Conservation (phyloP, 2,797 vertebrate genomes). For the Scyliorhinus canicula region DNA sequence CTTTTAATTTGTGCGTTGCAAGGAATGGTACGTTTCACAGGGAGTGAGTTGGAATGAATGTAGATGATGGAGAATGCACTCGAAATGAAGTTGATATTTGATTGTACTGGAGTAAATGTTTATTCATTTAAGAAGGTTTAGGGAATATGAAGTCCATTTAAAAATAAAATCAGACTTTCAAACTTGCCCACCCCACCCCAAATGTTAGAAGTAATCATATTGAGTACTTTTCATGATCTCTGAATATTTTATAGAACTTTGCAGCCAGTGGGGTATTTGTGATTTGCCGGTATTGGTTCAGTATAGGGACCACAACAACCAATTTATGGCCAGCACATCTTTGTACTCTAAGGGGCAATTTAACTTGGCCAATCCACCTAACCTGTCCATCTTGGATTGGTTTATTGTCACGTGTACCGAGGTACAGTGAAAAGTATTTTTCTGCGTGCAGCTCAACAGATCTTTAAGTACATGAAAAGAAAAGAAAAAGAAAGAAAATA, state of each 20-base stretch:
- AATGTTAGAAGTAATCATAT: neutral
- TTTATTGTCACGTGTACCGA: too few relatives aligned
- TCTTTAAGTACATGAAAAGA: too few relatives aligned
- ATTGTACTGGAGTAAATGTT: neutral
- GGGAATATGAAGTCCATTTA: neutral
- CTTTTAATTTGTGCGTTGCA: neutral
- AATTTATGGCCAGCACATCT: neutral
- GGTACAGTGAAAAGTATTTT: too few relatives aligned
- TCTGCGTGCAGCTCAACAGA: too few relatives aligned
- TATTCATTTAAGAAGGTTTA: neutral
- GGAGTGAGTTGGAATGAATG: neutral
- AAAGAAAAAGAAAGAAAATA: too few relatives aligned
- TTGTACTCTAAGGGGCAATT: too few relatives aligned
- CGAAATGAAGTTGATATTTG: neutral
- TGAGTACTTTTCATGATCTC: neutral
- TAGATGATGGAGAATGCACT: neutral
- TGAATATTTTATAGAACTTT: neutral
- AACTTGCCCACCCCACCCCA: too few relatives aligned
- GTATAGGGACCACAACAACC: neutral
- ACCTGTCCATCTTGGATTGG: too few relatives aligned
- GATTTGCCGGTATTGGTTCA: neutral
- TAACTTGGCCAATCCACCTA: too few relatives aligned
- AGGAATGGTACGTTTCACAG: neutral
- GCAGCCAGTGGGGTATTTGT: neutral
- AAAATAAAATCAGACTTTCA: neutral